Evolutionary conservation across 2,888 invertebrate genomes (phyloP).

Genomic region (Blastobasis lacticolella): DNA sequence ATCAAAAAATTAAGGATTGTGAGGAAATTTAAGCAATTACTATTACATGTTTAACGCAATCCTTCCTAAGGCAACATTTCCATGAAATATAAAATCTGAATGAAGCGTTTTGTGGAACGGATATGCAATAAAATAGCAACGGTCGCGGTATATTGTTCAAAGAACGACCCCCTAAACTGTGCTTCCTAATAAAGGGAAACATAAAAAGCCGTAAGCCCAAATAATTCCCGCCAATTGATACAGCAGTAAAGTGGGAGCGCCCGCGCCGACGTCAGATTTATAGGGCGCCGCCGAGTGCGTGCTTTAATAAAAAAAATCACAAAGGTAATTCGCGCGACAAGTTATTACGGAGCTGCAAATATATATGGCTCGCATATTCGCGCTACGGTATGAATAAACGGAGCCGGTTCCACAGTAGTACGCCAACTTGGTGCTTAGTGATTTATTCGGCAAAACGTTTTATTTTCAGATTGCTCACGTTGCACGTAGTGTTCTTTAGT

Average conservation of each 20-base stretch:
- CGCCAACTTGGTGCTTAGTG: slow-evolving; percentile 25
- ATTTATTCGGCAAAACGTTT: slow-evolving; percentile 5
- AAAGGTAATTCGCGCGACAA: slow-evolving; percentile 67
- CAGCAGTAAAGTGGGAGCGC: slow-evolving; percentile 58
- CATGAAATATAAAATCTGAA: too few species aligned
- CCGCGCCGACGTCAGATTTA: slow-evolving; percentile 61
- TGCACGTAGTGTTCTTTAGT: too few species aligned
- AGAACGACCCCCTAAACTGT: slow-evolving; percentile 28
- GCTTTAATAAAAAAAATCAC: slow-evolving; percentile 64
- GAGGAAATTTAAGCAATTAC: too few species aligned
- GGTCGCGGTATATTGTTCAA: slow-evolving; percentile 7
- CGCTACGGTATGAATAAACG: slow-evolving; percentile 43
- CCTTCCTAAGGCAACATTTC: too few species aligned
- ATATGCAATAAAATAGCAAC: not conserved
- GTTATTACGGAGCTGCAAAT: slow-evolving; percentile 58
- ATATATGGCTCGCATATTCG: slow-evolving; percentile 53
- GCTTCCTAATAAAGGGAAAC: slow-evolving; percentile 44
- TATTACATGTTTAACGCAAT: too few species aligned
- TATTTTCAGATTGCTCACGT: too few species aligned
- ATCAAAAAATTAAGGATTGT: too few species aligned
- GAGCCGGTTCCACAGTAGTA: slow-evolving; percentile 44
- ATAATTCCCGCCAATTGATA: slow-evolving; percentile 59
- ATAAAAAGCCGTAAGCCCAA: slow-evolving; percentile 48
- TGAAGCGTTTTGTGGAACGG: not conserved
- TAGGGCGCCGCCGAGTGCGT: slow-evolving; percentile 64